These are phyloP conservation scores for Hephaestus fuliginosus DNA, from an alignment of 2,797 vertebrate genomes.

Conservation along the genomic window DNA sequence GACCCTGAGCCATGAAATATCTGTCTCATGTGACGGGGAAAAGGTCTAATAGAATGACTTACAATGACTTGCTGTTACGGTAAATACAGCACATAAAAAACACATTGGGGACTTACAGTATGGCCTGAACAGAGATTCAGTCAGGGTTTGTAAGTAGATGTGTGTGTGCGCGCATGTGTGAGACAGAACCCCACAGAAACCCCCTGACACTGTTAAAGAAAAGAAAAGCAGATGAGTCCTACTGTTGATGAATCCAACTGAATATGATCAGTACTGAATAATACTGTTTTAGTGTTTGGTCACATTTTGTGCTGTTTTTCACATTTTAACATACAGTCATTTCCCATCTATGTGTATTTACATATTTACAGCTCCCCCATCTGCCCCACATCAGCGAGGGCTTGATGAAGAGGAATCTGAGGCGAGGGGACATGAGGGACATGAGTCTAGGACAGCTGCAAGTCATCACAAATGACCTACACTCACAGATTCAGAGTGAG, in stretches of 20 bases:
- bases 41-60: constrained; percentile 16
- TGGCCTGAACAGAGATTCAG: constrained; percentile 34
- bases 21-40: not conserved
- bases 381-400: constrained; percentile 96
- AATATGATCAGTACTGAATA: not conserved
- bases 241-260: not conserved
- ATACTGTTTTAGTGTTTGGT: not conserved
- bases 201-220: constrained; percentile 37
- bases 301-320: not conserved
- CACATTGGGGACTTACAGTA: constrained; percentile 30
- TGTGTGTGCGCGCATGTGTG: not conserved
- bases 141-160: not conserved
- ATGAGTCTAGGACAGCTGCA: constrained; percentile 97
- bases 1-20: constrained; percentile 1
- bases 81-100: constrained; percentile 39
- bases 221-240: constrained; percentile 2
- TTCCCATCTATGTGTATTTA: constrained; percentile 18
- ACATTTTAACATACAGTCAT: not conserved
- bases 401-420: constrained; percentile 95
- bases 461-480: constrained; percentile 97
- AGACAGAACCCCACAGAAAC: constrained; percentile 30
- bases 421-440: constrained; percentile 92
- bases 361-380: constrained; percentile 89
- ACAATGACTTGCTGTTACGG: constrained; percentile 28
- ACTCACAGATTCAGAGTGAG: constrained; percentile 98